Evolutionary conservation across 30 jellyfish, hydroid and myxozoan genomes (phyloP).

Genomic region (Catostylus mosaicus): DNA sequence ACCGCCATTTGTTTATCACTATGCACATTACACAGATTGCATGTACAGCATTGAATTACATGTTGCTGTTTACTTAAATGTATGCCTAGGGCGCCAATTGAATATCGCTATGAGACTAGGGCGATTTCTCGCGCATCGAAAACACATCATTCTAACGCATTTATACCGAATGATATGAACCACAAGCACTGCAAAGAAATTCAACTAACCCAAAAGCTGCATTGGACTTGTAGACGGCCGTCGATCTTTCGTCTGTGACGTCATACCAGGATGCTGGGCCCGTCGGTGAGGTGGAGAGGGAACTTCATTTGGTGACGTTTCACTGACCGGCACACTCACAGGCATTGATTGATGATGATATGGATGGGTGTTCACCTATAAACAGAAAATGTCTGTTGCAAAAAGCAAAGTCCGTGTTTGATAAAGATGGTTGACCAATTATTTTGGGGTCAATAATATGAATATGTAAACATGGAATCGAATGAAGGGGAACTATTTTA

Average conservation of each 20-base stretch:
- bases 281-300: constrained; percentile 73
- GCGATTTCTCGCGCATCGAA: too few species aligned
- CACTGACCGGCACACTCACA: constrained; percentile 71
- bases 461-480: not conserved
- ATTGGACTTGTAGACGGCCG: constrained; percentile 70
- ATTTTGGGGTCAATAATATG: not conserved
- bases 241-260: constrained; percentile 51
- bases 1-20: too few species aligned
- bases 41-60: too few species aligned
- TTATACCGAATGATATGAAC: too few species aligned
- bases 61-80: too few species aligned
- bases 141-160: too few species aligned
- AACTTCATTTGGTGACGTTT: constrained; percentile 58
- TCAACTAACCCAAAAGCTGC: constrained; percentile 51
- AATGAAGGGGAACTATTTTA: not conserved
- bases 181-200: too few species aligned
- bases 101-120: too few species aligned
- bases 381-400: not conserved
- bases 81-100: too few species aligned
- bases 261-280: constrained; percentile 63
- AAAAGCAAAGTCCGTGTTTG: not conserved
- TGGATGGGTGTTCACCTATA: constrained; percentile 44
- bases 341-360: constrained; percentile 75
- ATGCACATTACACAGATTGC: too few species aligned
- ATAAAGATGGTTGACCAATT: not conserved